Evolutionary conservation across 2,113 vertebrate genomes (phyloP).

Genomic region (Taxidea taxus): DNA sequence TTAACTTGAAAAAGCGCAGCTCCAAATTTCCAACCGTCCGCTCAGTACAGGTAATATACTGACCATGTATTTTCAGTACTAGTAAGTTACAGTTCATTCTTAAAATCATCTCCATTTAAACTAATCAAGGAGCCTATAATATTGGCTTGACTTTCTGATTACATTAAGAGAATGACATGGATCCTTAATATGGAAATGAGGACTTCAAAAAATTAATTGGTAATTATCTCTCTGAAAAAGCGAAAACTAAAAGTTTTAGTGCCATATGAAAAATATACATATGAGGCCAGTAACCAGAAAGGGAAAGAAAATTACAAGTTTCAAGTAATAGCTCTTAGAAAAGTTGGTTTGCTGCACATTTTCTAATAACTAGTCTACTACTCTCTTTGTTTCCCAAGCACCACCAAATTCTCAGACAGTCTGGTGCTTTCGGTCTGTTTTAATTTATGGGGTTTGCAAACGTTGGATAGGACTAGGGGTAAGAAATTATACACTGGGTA

Average conservation of each 20-base stretch:
- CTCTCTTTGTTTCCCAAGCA: constrained; percentile 59
- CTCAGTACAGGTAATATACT: background rate
- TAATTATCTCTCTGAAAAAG: background rate
- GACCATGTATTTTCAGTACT: background rate
- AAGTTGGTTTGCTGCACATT: constrained; percentile 77
- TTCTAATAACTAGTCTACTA: constrained; percentile 73
- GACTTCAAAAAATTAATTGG: background rate
- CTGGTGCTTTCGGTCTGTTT: constrained; percentile 33
- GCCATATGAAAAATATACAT: background rate
- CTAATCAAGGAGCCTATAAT: background rate
- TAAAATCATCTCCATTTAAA: background rate
- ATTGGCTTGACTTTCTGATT: background rate
- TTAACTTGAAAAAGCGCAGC: constrained; percentile 25
- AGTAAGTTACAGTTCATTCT: background rate
- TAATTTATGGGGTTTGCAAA: background rate
- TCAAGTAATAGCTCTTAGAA: background rate
- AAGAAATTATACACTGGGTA: constrained; percentile 86
- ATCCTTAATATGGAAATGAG: background rate
- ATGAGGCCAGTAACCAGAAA: constrained; percentile 1
- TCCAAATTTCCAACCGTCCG: constrained; percentile 3
- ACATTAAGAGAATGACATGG: background rate
- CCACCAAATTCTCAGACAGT: constrained; percentile 67
- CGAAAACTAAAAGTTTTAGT: background rate
- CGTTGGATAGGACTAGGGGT: constrained; percentile 39
- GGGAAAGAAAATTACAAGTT: background rate